Evolutionary conservation across 2,888 invertebrate genomes (phyloP).

Genomic region (Erynnis tages): DNA sequence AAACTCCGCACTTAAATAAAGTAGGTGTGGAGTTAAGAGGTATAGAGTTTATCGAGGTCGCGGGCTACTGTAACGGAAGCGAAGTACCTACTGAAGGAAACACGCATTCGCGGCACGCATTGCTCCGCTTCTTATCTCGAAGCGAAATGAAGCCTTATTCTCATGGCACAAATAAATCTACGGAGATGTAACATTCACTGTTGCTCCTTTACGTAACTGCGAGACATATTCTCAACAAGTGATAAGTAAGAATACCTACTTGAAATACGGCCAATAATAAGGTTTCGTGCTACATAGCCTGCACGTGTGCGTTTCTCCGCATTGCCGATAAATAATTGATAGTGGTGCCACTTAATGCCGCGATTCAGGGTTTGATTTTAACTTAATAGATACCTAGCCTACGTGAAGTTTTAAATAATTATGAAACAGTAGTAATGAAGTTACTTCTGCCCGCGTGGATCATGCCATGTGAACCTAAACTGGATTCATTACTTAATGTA

Average conservation of each 20-base stretch:
- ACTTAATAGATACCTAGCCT: too few relatives aligned
- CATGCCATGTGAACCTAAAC: too few relatives aligned
- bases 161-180: not conserved
- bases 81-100: constrained; percentile 18
- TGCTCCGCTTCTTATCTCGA: constrained; percentile 13
- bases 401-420: too few relatives aligned
- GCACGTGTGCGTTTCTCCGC: not conserved
- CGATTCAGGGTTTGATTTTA: too few relatives aligned
- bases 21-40: too few relatives aligned
- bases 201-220: too few relatives aligned
- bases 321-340: not conserved
- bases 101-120: constrained; percentile 20
- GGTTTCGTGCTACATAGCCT: constrained; percentile 1
- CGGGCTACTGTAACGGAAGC: constrained; percentile 18
- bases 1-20: not conserved
- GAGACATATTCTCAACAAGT: constrained; percentile 14
- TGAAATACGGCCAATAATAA: constrained; percentile 4
- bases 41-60: constrained; percentile 9
- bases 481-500: too few relatives aligned
- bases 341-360: not conserved
- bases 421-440: too few relatives aligned
- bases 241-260: not conserved
- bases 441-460: too few relatives aligned
- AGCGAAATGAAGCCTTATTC: constrained; percentile 6
- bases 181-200: too few relatives aligned